Evolutionary conservation across 2,113 vertebrate genomes (phyloP).

Genomic region (Aegotheles bennettii): DNA sequence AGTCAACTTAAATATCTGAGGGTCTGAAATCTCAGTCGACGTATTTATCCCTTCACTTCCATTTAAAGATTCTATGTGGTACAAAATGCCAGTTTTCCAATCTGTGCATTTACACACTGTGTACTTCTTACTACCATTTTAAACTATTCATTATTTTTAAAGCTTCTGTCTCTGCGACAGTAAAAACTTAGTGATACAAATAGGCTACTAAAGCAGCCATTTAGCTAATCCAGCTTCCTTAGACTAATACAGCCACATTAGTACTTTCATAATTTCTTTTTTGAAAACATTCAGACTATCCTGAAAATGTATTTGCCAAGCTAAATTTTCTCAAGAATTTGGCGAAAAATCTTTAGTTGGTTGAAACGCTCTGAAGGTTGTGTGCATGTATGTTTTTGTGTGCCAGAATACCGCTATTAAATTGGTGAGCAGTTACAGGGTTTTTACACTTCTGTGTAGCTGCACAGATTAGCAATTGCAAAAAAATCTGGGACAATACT

Average conservation of each 20-base stretch:
- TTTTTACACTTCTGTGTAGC: neutral
- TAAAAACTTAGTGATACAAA: neutral
- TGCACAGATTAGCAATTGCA: neutral
- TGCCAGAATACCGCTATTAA: neutral
- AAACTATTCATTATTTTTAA: neutral
- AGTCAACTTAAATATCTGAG: neutral
- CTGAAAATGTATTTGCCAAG: neutral
- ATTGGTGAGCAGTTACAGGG: neutral
- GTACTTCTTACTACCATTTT: neutral
- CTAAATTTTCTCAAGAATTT: neutral
- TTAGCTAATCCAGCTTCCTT: neutral
- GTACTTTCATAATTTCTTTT: neutral
- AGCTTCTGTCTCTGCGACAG: neutral
- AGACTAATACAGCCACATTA: neutral
- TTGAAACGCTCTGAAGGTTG: neutral
- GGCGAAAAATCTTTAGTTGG: neutral
- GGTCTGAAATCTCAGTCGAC: neutral
- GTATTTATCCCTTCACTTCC: neutral
- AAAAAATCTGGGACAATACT: neutral
- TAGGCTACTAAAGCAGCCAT: neutral
- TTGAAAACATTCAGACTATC: neutral
- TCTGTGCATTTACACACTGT: neutral
- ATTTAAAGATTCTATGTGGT: neutral
- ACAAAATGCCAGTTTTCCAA: neutral
- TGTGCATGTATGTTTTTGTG: neutral